Evolutionary conservation across 2,797 vertebrate genomes (phyloP).

Genomic region (Syncerus caffer): DNA sequence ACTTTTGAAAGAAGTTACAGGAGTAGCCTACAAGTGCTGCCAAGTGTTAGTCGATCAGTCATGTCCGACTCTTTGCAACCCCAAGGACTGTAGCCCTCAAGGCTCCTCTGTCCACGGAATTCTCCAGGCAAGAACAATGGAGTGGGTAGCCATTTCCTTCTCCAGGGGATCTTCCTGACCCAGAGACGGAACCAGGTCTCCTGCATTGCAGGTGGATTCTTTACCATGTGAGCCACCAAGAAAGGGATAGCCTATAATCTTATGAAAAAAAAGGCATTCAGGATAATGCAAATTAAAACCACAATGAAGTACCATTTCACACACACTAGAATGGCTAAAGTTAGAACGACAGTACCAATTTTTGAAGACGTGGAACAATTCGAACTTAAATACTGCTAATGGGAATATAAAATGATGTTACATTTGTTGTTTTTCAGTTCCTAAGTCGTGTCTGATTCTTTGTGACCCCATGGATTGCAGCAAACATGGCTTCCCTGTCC

Average conservation of each 20-base stretch:
- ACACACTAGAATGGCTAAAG: background rate
- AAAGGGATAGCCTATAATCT: background rate
- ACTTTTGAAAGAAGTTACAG: background rate
- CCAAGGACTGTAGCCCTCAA: background rate
- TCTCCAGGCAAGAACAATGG: background rate
- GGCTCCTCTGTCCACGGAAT: background rate
- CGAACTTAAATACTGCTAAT: background rate
- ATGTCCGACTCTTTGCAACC: background rate
- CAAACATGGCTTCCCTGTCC: background rate
- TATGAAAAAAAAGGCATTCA: background rate
- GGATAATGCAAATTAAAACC: background rate
- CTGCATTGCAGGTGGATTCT: background rate
- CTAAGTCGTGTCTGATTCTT: background rate
- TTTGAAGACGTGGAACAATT: background rate
- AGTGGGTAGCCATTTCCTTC: background rate
- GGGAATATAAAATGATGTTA: background rate
- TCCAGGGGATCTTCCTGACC: background rate
- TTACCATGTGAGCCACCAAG: background rate
- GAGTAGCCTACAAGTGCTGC: background rate
- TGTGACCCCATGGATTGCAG: background rate
- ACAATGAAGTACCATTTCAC: background rate
- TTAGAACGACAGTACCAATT: conserved; percentile 15
- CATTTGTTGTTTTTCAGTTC: background rate
- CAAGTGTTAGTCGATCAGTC: background rate
- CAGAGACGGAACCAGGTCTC: background rate